Conservation (phyloP, 2,113 vertebrate genomes). For the Empidonax traillii region DNA sequence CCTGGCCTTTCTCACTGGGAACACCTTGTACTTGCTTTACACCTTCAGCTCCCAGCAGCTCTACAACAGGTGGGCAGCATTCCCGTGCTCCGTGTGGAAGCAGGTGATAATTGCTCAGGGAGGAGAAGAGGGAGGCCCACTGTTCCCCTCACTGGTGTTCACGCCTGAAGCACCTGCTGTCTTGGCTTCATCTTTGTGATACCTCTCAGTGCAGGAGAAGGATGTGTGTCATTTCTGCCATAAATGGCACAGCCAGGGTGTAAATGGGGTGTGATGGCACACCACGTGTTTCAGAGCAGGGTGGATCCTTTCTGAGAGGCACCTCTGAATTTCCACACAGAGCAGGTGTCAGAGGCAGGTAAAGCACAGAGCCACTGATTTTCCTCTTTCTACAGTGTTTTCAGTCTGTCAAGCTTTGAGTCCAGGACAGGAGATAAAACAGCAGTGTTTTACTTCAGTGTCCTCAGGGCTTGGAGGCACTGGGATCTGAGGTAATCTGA, state of each 20-base stretch:
- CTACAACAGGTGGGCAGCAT: conserved; percentile 85
- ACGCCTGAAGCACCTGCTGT: background rate
- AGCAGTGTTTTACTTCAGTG: background rate
- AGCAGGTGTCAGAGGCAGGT: background rate
- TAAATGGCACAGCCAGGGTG: background rate
- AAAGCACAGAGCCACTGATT: background rate
- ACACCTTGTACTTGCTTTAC: conserved; percentile 91
- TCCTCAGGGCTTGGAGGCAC: background rate
- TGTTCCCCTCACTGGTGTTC: background rate
- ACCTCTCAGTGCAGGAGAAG: background rate
- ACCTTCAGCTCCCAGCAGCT: conserved; percentile 92
- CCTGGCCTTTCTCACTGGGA: conserved; percentile 87
- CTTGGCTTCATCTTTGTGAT: background rate
- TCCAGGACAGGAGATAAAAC: background rate
- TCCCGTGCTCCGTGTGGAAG: background rate
- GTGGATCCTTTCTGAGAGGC: background rate
- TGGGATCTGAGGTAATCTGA: background rate
- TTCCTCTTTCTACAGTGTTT: background rate
- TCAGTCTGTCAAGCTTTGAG: background rate
- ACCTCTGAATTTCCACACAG: background rate
- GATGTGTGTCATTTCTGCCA: background rate
- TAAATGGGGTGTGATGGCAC: background rate
- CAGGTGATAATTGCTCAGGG: background rate
- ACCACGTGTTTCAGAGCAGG: background rate
- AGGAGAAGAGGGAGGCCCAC: background rate